Evolutionary conservation across 2,113 vertebrate species (phyloP), one percentile per base, ranked within the genome.

Genomic region (Tringa solitaria): DNA sequence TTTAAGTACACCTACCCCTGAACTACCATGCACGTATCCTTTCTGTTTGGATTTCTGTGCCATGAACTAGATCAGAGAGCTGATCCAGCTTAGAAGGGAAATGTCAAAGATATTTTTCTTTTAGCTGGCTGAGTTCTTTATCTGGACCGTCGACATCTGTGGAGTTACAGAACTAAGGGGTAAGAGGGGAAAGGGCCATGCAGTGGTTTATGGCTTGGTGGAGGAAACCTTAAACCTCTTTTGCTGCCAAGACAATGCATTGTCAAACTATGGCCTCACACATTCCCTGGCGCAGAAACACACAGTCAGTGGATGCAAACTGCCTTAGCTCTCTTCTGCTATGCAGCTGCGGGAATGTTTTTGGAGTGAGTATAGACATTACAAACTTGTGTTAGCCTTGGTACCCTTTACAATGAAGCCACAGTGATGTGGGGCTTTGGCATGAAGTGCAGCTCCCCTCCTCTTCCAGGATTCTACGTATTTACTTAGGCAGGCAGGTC

Each of bases 41-140:
- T 93, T 63, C 73, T 4, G 41, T 78, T 67, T 74, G 91, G 89
- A 72, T 95, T 91, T 89, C 81, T 95, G 91, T 87, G 91, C 80
- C 35, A 10, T 68, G 76, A 91, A 68, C 80, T 89, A 64, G 81
- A 95, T 94, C 81, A 79, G 93, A 82, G 74, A 68, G 84, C 84
- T 95, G 84, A 95, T 95, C 93, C 89, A 96, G 93, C 87, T 96
- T 96, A 94, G 84, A 79, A 87, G 53, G 60, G 74, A 93, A 91
- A 50, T 12, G 2, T 78, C 78, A 84, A 84, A 92, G 86, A 86
- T 70, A 48, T 77, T 95, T 90, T 89, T 48, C 69, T 89, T 87
- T 72, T 87, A 95, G 93, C 94, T 94, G 93, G 37, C 69, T 30
- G 37, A 89, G 60, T 89, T 95, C 84, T 89, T 96, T 84, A 76